Evolutionary conservation across 2,888 invertebrate species (phyloP).

Genomic region (Macrostomum cliftonense): DNA sequence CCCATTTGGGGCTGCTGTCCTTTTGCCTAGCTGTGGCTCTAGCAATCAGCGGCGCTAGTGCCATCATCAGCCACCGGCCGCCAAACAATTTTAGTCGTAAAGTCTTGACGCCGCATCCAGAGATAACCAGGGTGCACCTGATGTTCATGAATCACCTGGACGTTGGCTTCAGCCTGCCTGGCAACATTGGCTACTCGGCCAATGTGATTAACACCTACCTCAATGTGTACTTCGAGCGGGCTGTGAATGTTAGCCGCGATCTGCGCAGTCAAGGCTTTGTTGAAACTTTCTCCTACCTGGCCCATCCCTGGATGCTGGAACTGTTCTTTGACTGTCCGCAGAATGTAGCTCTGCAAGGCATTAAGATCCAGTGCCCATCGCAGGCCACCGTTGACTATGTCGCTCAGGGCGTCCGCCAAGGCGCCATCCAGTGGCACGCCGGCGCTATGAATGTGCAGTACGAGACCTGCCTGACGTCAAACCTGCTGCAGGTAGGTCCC

Average conservation of each 20-base stretch:
- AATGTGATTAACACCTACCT: constrained; percentile 27
- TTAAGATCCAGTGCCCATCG: constrained; percentile 24
- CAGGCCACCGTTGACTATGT: constrained; percentile 14
- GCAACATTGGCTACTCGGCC: constrained; percentile 20
- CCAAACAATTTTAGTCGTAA: no score
- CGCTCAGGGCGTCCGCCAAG: constrained; percentile 14
- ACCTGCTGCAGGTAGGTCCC: no score
- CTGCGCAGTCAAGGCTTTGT: constrained; percentile 17
- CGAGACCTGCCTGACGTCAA: constrained; percentile 14
- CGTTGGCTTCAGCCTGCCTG: constrained; percentile 26
- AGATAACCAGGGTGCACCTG: no score
- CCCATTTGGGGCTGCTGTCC: no score
- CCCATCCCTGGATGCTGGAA: constrained; percentile 29
- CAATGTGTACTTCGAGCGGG: constrained; percentile 23
- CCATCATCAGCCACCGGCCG: no score
- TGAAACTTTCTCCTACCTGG: constrained; percentile 27
- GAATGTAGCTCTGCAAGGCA: constrained; percentile 18
- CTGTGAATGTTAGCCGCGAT: constrained; percentile 17
- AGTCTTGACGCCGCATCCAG: no score
- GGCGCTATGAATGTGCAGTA: constrained; percentile 32
- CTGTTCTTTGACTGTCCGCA: constrained; percentile 27
- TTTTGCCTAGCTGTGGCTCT: no score
- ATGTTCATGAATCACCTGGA: constrained; percentile 13
- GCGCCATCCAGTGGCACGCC: constrained; percentile 25
- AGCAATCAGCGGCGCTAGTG: no score